Evolutionary conservation across 2,888 invertebrate species (phyloP).

Genomic region (Apamea anceps): DNA sequence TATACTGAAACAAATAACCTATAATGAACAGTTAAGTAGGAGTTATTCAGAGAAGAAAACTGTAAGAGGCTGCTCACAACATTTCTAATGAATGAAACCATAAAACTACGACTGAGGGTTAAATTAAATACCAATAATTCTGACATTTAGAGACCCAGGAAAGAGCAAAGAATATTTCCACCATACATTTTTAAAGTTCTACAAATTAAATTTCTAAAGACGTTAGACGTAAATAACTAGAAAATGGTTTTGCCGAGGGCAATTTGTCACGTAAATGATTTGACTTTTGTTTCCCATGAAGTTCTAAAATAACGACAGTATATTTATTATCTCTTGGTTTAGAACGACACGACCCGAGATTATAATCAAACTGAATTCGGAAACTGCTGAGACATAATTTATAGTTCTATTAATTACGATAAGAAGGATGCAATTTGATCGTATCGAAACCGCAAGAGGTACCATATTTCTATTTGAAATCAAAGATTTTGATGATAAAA

Average conservation of each 20-base stretch:
- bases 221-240: not conserved
- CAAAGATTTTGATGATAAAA: not conserved
- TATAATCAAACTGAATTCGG: not conserved
- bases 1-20: conserved; percentile 22
- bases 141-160: conserved; percentile 10
- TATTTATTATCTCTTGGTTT: not conserved
- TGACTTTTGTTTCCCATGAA: not conserved
- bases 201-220: conserved; percentile 1
- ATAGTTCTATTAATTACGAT: not conserved
- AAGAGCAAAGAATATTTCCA: not conserved
- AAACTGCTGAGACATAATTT: not conserved
- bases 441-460: not conserved
- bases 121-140: conserved; percentile 19
- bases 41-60: conserved; percentile 19
- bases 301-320: not conserved
- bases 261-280: not conserved
- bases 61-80: conserved; percentile 8
- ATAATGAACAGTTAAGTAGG: conserved; percentile 7
- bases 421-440: not conserved
- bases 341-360: not conserved
- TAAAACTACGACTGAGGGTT: not conserved
- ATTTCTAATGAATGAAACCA: conserved; percentile 35
- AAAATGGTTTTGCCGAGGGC: not conserved
- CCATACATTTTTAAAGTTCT: not conserved
- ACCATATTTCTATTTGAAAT: not conserved